Percentiles rank a stretch among this genome's conserved stretches.
phyloP scores from a whole-genome alignment of 2,797 vertebrate genomes.

The Leptatherina wallacei region DNA sequence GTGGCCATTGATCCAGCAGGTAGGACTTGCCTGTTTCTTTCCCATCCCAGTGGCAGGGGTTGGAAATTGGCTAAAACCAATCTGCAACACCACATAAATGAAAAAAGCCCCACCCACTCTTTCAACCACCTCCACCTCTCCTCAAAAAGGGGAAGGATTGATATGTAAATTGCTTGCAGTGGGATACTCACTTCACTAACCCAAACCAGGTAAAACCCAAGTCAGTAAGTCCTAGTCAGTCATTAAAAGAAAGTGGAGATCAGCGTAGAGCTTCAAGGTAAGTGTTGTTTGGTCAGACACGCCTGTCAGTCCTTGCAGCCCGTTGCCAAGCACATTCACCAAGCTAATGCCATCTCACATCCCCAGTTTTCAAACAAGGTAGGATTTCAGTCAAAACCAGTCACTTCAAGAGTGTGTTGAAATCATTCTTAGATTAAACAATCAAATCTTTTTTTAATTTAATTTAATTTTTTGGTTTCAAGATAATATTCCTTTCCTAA shows the following conservation, averaged over 20 bases:
- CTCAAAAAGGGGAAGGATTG: slow-evolving; percentile 67
- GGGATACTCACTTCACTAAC: slow-evolving; percentile 84
- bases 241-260: slow-evolving; percentile 79
- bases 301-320: slow-evolving; percentile 74
- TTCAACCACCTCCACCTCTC: slow-evolving; percentile 78
- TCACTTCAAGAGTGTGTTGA: slow-evolving; percentile 60
- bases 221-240: slow-evolving; percentile 86
- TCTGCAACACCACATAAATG: slow-evolving; percentile 64
- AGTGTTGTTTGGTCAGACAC: slow-evolving; percentile 82
- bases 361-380: slow-evolving; percentile 78
- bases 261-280: slow-evolving; percentile 80
- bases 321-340: slow-evolving; percentile 76
- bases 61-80: slow-evolving; percentile 67
- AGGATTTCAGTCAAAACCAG: slow-evolving; percentile 73
- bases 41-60: slow-evolving; percentile 70
- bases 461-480: slow-evolving; percentile 63
- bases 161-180: slow-evolving; percentile 71
- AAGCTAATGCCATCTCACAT: slow-evolving; percentile 74
- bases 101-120: slow-evolving; percentile 60
- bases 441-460: slow-evolving; percentile 50
- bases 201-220: slow-evolving; percentile 80
- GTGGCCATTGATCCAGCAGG: slow-evolving; percentile 92
- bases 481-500: slow-evolving; percentile 60
- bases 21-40: slow-evolving; percentile 90
- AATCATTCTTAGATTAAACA: slow-evolving; percentile 37